Conservation (phyloP, 2,113 vertebrate species). For the Hippopotamus amphibius region DNA sequence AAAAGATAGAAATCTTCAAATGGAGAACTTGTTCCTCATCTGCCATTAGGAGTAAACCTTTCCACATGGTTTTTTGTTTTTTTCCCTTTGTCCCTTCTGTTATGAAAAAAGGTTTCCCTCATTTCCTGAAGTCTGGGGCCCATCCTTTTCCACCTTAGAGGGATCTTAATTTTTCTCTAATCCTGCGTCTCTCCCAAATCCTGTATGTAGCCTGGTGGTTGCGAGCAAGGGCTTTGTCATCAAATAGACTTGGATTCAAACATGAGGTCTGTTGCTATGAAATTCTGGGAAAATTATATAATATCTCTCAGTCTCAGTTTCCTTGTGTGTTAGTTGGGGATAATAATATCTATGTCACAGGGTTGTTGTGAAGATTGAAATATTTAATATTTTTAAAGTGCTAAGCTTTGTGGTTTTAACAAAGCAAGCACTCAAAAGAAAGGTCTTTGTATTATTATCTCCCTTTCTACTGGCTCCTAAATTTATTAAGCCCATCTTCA, state of each 20-base stretch:
- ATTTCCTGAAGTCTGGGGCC: neutral
- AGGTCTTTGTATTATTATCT: neutral
- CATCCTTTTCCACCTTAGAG: neutral
- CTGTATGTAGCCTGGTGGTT: neutral
- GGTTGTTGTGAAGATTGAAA: neutral
- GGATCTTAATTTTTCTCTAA: too few relatives aligned
- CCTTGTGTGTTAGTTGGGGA: neutral
- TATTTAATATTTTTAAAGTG: neutral
- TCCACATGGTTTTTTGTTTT: neutral
- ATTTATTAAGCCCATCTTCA: neutral
- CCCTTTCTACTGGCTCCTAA: neutral
- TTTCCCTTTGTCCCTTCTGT: neutral
- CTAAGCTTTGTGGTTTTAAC: too few relatives aligned
- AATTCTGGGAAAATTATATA: neutral
- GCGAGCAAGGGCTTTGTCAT: too few relatives aligned
- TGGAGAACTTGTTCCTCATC: neutral
- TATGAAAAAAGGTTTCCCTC: neutral
- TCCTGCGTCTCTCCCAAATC: neutral
- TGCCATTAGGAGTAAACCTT: neutral
- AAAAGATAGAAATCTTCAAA: constrained; percentile 8
- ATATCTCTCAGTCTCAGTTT: constrained; percentile 17
- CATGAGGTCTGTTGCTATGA: constrained; percentile 13
- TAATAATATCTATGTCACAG: neutral
- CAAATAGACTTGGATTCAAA: constrained; percentile 31
- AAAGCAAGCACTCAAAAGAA: neutral